Evolutionary conservation across 2,888 invertebrate species (phyloP).

Genomic region (Hirtodrosophila histrioides): DNA sequence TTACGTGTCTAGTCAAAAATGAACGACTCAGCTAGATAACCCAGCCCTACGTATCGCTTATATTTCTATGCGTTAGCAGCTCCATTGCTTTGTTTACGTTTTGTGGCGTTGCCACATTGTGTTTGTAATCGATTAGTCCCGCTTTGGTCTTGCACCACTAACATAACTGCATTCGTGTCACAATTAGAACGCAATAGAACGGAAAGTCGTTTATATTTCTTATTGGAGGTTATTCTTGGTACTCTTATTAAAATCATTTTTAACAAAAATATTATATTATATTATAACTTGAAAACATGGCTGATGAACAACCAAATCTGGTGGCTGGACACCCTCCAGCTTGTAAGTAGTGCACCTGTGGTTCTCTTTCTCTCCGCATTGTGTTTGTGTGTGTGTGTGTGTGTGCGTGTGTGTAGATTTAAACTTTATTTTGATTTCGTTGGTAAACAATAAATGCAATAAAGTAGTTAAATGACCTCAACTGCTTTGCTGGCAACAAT

Average conservation of each 20-base stretch:
- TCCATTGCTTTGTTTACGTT: constrained; percentile 43
- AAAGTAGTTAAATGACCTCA: neutral
- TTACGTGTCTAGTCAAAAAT: too few species aligned
- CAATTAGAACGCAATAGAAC: constrained; percentile 41
- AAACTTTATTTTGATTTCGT: constrained; percentile 11
- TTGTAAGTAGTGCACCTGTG: constrained; percentile 86
- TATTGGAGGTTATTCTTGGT: constrained; percentile 21
- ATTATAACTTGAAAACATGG: constrained; percentile 65
- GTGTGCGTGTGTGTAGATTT: constrained; percentile 11
- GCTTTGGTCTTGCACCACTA: constrained; percentile 28
- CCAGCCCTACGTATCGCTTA: neutral
- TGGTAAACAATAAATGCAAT: constrained; percentile 9
- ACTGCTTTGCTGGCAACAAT: constrained; percentile 29
- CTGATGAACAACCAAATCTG: constrained; percentile 89
- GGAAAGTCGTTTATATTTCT: constrained; percentile 8
- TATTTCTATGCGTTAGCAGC: constrained; percentile 4
- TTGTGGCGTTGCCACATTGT: constrained; percentile 20
- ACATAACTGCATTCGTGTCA: constrained; percentile 79
- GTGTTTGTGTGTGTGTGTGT: constrained; percentile 10
- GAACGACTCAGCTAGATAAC: too few species aligned
- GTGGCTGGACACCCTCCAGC: constrained; percentile 96
- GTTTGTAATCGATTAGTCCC: neutral
- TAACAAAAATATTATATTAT: too few species aligned
- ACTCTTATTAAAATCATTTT: neutral
- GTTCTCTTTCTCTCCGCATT: neutral